Evolutionary conservation across 2,888 invertebrate species (phyloP), one percentile per base, ranked within the genome.

Genomic region (Apoderus coryli): DNA sequence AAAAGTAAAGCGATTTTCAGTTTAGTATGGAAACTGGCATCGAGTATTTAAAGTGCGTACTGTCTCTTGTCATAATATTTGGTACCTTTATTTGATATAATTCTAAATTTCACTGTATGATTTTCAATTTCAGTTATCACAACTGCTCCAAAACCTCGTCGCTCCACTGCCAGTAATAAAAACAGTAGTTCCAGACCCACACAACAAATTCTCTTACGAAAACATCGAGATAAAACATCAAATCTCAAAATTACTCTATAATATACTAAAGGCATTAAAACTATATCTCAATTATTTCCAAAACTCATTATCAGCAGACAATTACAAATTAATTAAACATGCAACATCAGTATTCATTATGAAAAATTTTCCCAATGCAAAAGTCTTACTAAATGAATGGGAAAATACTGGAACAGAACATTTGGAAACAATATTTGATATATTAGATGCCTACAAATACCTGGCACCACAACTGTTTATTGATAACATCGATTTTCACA

Each of bases 361-460:
- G 2, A 44, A 38, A 37, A 48, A 57, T 47, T 50, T 59, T 32
- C 61, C 61, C 5, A 50, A 46, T 30, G 49, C 57, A 12, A 47
- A 53, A 24, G 32, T 34, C 11, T 30, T 33, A 27, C 39, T 63
- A 4, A 44, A 44, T 22, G 41, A 54, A 28, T 63, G 60, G 60
- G 47, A 44, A 14, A 37, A 38, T n/a, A 4, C 11, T 26, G 9
- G 31, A 16, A 26, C 50, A 10, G 34, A 47, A 13, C 39, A 47
- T 39, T 42, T 56, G 16, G 40, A 46, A 25, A 56, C 56, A 33
- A 54, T 71, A 13, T 51, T 76, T 25, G 64, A 69, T 13, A 61
- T 71, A 45, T 61, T 75, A 52, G 53, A 67, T 31, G 53, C 60
- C 31, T 68, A 67, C 34, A 53, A 65, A 22, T 60, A 58, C 27